phyloP scores from a whole-genome alignment of 2,113 vertebrate genomes.

The Cyanistes caeruleus region DNA sequence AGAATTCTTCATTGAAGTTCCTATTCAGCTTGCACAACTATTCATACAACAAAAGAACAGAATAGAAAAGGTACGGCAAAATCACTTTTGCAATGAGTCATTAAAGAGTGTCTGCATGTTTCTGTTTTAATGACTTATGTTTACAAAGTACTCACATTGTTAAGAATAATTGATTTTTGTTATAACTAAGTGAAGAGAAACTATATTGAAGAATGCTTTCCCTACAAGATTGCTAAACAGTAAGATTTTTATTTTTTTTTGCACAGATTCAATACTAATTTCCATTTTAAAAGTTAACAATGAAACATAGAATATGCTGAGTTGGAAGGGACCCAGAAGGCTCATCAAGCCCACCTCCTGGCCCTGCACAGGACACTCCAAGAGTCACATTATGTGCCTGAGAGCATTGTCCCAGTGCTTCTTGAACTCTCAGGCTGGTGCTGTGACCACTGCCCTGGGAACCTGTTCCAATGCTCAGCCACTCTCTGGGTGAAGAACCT shows the following conservation, averaged over 20 bases:
- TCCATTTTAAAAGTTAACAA: background rate
- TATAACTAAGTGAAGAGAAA: background rate
- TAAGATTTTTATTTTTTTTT: background rate
- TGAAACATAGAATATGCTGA: background rate
- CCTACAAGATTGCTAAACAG: background rate
- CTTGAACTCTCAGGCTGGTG: background rate
- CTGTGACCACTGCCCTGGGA: background rate
- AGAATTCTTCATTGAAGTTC: background rate
- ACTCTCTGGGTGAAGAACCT: background rate
- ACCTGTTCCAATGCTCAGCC: background rate
- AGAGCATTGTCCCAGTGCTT: background rate
- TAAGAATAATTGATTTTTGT: background rate
- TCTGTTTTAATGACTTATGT: background rate
- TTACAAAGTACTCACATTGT: background rate
- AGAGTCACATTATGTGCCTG: background rate
- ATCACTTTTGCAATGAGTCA: background rate
- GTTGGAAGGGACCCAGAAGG: background rate
- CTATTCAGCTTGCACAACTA: background rate
- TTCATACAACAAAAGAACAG: background rate
- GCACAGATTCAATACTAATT: background rate
- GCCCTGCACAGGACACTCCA: background rate
- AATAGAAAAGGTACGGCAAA: background rate
- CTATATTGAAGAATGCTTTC: background rate
- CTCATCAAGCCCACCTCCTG: background rate
- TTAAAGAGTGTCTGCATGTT: background rate